Evolutionary conservation across 2,113 vertebrate species (phyloP).

Genomic region (Echinops telfairi): DNA sequence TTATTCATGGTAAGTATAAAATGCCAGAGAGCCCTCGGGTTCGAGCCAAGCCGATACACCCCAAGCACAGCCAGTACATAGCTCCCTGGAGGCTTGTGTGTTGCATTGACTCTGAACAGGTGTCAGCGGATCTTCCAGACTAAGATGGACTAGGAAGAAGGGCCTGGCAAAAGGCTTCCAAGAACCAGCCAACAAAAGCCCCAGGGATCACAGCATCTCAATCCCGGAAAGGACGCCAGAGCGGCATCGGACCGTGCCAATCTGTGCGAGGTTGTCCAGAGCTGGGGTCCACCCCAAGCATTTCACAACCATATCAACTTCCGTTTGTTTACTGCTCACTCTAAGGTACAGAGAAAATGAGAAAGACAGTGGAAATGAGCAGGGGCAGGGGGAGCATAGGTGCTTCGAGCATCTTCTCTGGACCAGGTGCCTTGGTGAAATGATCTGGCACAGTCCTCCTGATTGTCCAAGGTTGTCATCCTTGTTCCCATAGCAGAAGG

Average conservation of each 20-base stretch:
- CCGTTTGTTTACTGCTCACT: background rate
- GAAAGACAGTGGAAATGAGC: background rate
- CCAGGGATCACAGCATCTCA: background rate
- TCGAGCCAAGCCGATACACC: background rate
- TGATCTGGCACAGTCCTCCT: background rate
- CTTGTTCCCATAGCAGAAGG: background rate
- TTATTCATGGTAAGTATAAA: background rate
- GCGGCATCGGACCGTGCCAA: background rate
- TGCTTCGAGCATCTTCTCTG: background rate
- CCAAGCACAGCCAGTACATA: background rate
- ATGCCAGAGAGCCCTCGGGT: background rate
- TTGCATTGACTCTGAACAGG: background rate
- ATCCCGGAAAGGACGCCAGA: too few relatives aligned
- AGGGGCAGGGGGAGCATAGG: background rate
- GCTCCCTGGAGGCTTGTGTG: background rate
- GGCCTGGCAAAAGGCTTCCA: background rate
- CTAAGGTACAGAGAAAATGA: slow-evolving; percentile 11
- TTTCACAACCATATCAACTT: background rate
- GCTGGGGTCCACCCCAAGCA: background rate
- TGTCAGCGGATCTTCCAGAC: background rate
- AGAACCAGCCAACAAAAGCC: background rate
- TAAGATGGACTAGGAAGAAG: background rate
- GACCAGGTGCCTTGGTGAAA: background rate
- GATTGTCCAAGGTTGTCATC: background rate
- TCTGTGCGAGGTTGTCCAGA: background rate